phyloP scores from a whole-genome alignment of 2,113 vertebrate species.

The Rynchops niger region DNA sequence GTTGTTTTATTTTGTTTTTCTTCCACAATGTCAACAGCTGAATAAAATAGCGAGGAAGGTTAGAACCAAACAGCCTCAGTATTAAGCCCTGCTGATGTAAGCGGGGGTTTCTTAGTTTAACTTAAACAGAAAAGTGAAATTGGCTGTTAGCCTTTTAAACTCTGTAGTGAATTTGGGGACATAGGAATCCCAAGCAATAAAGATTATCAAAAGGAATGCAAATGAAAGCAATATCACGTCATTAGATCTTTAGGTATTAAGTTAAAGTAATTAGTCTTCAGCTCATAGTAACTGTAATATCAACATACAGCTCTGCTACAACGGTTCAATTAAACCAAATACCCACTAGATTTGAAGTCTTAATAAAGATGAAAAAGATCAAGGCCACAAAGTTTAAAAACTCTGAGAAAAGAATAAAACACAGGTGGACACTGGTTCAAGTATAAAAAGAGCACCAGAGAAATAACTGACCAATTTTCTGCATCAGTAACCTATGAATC shows the following conservation, averaged over 20 bases:
- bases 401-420: not conserved
- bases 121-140: not conserved
- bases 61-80: not conserved
- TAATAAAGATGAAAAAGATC: slow-evolving; percentile 25
- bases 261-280: slow-evolving; percentile 37
- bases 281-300: not conserved
- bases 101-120: not conserved
- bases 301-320: not conserved
- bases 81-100: not conserved
- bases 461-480: not conserved
- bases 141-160: not conserved
- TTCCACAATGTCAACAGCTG: not conserved
- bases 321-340: slow-evolving; percentile 49
- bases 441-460: not conserved
- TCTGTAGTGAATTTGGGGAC: not conserved
- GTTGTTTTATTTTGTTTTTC: not conserved
- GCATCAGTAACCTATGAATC: not conserved
- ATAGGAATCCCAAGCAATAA: not conserved
- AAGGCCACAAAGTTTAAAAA: not conserved
- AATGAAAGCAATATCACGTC: slow-evolving; percentile 34
- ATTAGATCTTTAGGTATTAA: slow-evolving; percentile 58
- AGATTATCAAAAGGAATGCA: slow-evolving; percentile 19
- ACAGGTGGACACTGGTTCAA: not conserved
- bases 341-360: slow-evolving; percentile 15
- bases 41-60: not conserved